A percentile compares a stretch with the other conserved stretches of the same genome.
Evolutionary conservation across 2,113 vertebrate genomes (phyloP).

Genomic region (Oncorhynchus mykiss): DNA sequence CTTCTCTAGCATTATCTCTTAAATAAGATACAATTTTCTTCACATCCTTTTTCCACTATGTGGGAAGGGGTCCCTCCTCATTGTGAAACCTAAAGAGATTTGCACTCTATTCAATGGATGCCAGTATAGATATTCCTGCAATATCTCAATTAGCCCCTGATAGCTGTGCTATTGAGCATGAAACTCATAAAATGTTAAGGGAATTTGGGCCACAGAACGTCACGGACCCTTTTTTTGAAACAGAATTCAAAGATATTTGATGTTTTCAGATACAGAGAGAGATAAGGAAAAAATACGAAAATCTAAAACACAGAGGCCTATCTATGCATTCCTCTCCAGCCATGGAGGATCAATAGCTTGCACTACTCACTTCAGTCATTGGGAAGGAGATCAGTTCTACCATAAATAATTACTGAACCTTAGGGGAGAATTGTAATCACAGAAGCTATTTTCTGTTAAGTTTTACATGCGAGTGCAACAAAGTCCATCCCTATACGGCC

Average conservation of each 20-base stretch:
- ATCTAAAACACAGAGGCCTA: no score
- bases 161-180: not conserved
- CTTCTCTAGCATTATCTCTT: no score
- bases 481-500: no score
- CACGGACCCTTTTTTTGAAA: not conserved
- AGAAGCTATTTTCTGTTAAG: no score
- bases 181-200: not conserved
- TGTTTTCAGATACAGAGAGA: not conserved
- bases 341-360: no score
- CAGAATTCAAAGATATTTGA: slow-evolving; percentile 15
- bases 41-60: not conserved
- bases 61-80: not conserved
- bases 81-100: not conserved
- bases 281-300: not conserved
- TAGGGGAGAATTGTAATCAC: not conserved
- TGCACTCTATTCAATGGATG: not conserved
- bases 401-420: not conserved
- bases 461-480: no score
- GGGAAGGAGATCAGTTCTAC: not conserved
- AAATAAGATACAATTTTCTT: not conserved
- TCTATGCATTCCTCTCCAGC: no score
- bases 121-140: not conserved
- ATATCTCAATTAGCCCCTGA: not conserved
- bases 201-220: not conserved
- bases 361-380: no score